These are phyloP conservation scores for Spinus olivaceus DNA, from an alignment of 2,797 vertebrate genomes.

Conservation along the genomic window DNA sequence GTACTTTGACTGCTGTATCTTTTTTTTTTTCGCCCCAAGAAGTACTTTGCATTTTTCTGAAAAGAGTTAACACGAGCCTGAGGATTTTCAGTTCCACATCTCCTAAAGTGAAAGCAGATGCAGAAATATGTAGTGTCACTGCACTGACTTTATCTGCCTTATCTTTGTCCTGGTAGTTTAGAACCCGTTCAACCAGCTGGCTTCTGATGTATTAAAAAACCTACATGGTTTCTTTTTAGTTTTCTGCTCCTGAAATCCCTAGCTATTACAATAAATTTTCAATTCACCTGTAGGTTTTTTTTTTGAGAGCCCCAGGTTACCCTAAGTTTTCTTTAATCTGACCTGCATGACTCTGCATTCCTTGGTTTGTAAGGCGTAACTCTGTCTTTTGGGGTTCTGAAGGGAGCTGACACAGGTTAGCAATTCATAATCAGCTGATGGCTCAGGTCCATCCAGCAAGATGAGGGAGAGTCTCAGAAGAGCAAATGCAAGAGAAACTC, in stretches of 20 bases:
- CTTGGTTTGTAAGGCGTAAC: not conserved
- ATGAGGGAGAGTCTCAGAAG: not conserved
- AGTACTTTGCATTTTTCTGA: not conserved
- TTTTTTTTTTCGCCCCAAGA: not conserved
- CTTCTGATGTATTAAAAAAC: not conserved
- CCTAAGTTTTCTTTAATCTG: not conserved
- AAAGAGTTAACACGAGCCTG: not conserved
- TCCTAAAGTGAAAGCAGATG: not conserved
- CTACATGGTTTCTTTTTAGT: not conserved
- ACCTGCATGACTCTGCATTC: not conserved
- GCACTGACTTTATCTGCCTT: not conserved
- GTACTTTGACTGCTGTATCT: not conserved
- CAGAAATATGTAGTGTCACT: not conserved
- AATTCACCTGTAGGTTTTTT: not conserved
- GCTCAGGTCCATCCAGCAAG: not conserved
- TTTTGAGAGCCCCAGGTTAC: fast-evolving
- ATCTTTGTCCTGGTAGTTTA: not conserved
- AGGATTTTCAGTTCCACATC: not conserved
- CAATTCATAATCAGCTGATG: not conserved
- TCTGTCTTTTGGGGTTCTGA: not conserved
- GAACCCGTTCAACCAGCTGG: not conserved
- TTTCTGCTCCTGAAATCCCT: not conserved
- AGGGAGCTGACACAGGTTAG: not conserved
- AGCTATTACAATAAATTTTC: not conserved
- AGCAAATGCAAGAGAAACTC: not conserved